Percentiles rank a stretch among this genome's conserved stretches.
Conservation (phyloP, 1,140 invertebrate genomes). For the Penaeus vannamei region DNA sequence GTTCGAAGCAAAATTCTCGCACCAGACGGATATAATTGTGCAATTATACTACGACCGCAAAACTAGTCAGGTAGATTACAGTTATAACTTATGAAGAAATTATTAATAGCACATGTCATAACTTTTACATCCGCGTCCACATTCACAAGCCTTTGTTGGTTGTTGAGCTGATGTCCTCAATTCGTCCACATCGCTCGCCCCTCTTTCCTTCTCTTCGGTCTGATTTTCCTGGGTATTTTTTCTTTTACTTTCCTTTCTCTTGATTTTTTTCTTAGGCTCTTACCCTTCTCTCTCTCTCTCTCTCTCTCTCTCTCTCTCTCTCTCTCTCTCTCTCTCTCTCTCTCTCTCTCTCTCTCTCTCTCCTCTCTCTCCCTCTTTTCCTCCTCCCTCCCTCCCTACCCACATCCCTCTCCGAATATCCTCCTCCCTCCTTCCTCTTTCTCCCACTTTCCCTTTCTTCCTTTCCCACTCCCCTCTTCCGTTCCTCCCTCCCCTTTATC, state of each 20-base stretch:
- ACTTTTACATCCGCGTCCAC: background rate
- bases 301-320: no score
- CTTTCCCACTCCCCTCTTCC: background rate
- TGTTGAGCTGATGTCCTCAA: constrained; percentile 23
- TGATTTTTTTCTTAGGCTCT: background rate
- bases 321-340: no score
- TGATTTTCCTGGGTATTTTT: background rate
- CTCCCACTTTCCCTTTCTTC: background rate
- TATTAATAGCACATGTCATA: constrained; percentile 16
- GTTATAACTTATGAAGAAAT: background rate
- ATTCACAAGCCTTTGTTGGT: background rate
- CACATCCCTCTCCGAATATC: background rate
- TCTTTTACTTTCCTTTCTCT: background rate
- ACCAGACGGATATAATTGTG: background rate
- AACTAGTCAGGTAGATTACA: constrained; percentile 11
- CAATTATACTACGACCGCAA: constrained; percentile 11
- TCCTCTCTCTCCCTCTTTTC: background rate
- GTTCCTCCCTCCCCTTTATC: background rate
- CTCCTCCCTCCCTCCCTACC: background rate
- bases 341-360: no score
- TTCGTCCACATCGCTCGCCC: constrained; percentile 4
- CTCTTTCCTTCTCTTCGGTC: background rate
- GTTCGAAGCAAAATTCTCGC: no score
- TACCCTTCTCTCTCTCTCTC: background rate
- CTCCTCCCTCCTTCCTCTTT: background rate